Base-by-base conservation (phyloP, 92 coral and sea anemone genomes). In the Paramuricea clavata region DNA sequence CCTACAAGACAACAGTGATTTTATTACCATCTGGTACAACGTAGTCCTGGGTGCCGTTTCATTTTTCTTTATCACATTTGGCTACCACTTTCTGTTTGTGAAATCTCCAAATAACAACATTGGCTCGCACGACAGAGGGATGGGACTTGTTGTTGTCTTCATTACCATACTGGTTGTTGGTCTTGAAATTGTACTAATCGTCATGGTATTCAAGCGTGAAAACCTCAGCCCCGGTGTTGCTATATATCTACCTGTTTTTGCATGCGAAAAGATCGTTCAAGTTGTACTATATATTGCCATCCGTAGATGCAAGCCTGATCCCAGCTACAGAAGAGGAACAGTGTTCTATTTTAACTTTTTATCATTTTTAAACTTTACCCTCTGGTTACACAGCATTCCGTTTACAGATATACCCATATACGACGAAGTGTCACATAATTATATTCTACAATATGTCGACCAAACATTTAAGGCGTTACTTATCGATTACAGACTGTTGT, bases 401-500 rank as follows among this genome's bases (percentile, higher is more conserved):
- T 76, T 76, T 21, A 76, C 67, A 8, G 82, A 54, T 61, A 50
- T 76, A 59, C 28, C 49, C 49, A 59, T 76, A 26, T 76, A 76
- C 39, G 84, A 79, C 32, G 59, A 61, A 9, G 50, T 79, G 2
- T 59, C 84, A 19, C 32, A 59, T 6, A 47, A 13, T 32, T 8
- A 76, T 26, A n/a, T 13, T 36, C 9, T 59, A 16, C 12, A 67
- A 47, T 41, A 54, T 36, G 84, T 42, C 9, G 84, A 79, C 30
- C 50, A 67, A 13, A 61, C 84, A n/a, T 79, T 33, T 27, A 79
- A 79, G 59, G 84, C 84, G 13, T 59, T 79, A n/a, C 36, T 79
- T 64, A 59, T 79, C 22, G 84, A 95, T 61, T 95, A 92, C 81
- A 87, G 98, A 49, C 90, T 95, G n/a, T 76, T 95, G 19, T 95